These are phyloP conservation scores for Geococcyx californianus DNA, from an alignment of 2,113 vertebrate genomes.

Conservation along the genomic window DNA sequence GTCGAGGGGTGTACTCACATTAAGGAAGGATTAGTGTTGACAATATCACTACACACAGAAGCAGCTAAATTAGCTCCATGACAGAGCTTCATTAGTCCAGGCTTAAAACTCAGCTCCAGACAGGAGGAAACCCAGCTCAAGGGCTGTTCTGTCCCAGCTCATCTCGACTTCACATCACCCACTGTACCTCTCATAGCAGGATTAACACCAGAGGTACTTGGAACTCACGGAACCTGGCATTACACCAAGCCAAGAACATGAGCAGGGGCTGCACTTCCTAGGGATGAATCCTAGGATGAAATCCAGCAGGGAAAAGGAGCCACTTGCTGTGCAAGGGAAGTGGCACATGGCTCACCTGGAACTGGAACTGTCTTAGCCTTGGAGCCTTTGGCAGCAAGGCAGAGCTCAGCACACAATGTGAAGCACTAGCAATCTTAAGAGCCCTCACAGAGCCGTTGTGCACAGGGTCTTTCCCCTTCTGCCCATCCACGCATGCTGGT, in stretches of 20 bases:
- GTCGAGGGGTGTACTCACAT: neutral
- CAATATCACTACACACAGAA: neutral
- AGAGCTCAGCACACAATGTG: neutral
- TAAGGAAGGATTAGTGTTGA: neutral
- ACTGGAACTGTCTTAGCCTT: neutral
- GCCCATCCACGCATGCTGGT: neutral
- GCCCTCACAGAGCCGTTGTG: neutral
- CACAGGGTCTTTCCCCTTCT: neutral
- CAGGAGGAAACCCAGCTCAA: neutral
- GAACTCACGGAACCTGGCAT: neutral
- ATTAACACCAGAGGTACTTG: neutral
- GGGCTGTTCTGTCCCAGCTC: neutral
- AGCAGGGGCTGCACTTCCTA: neutral
- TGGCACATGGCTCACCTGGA: neutral
- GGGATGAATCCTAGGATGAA: neutral
- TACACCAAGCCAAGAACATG: neutral
- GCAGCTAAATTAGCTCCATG: neutral
- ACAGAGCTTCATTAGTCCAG: neutral
- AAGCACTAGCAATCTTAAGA: neutral
- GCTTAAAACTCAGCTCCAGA: neutral
- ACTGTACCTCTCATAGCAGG: neutral
- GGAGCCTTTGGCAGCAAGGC: neutral
- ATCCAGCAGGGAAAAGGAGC: neutral
- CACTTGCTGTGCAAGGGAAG: neutral
- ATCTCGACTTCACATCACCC: neutral